Base-by-base conservation (phyloP, 1,140 invertebrate genomes). In the Neodiprion fabricii region DNA sequence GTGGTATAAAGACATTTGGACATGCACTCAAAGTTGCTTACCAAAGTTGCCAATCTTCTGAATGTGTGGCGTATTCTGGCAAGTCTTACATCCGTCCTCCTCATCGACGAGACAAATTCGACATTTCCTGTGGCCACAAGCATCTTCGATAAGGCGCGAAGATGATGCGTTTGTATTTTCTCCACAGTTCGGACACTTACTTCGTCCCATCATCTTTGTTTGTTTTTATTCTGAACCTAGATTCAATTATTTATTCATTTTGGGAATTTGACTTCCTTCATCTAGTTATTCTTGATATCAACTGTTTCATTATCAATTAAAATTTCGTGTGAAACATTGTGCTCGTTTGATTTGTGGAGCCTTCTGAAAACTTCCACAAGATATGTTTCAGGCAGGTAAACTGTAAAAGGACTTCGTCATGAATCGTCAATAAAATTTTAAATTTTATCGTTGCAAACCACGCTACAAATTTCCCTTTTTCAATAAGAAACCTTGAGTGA, bases 121-220 rank as follows among this genome's bases (percentile, higher is more conserved):
- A 78, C 86, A 88, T 77, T 88, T 88, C 61, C 74, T 79, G 74
- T 88, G 87, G 7, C 86, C 87, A 75, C 87, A 87, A 8, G 77
- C 80, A 76, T 87, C 87, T 75, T 82, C 81, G 12, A 87, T 77
- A 14, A 88, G 81, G 70, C 86, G 82, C 48, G 80, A 83, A 72
- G 77, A 81, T 11, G 85, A 80, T n/a, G 81, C 73, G 65, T 85
- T 86, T 21, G 81, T 83, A 48, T 72, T 65, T 77, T 84, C 78
- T 17, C 81, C 79, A 74, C 87, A 87, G 74, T 82, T 85, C n/a
- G 86, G 86, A 75, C 87, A 88, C 69, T 82, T 74, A 48, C 81
- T 71, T 40, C 28, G 28, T 50, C 68, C 81, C 78, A 83, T 84
- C 40, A 50, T 71, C n/a, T 12, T 21, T 14, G 12, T 17, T 70